Base-by-base conservation (phyloP, 2,888 invertebrate genomes). In the Troides oblongomaculatus region DNA sequence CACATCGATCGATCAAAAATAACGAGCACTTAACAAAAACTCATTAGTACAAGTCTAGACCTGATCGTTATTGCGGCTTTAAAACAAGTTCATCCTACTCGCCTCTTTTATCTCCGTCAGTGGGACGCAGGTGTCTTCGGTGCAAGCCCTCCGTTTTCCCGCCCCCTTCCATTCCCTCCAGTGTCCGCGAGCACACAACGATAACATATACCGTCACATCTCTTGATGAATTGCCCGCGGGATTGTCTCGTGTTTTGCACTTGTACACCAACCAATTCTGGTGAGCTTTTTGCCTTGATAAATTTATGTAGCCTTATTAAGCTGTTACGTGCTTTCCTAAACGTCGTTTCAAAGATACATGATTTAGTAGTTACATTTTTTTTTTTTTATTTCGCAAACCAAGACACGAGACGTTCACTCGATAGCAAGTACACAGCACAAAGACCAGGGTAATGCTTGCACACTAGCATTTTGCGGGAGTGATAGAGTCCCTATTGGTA, bases 221-320 rank as follows among this genome's bases (percentile, higher is more conserved):
- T 73, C 80, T 80, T 90, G 90, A 90, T 90, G 89, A 90, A 90
- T 90, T 86, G 88, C 87, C 87, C 87, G 88, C 89, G 89, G 89
- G 86, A 86, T 87, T 86, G 87, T 86, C 86, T 56, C 36, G 72
- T 80, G 80, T 84, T 84, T 83, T 82, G 81, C 79, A 77, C 81
- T 84, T 60, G 66, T 70, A 58, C 58, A 59, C 66, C 62, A n/a
- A 21, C 23, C 61, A 53, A 66, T 64, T 65, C 60, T 62, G 30
- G 58, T 72, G 62, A 39, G 65, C 66, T 66, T 63, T 61, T 62
- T 73, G 64, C 64, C 39, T 10, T 10, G 61, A 14, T 56, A 67
- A 70, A 68, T 64, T 68, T 63, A 66, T 61, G 56, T 68, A 59
- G 53, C 17, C 62, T 56, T 69, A 68, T 66, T 65, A 58, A 63